Conservation (phyloP, 1,140 invertebrate genomes). For the Radopholus similis region DNA sequence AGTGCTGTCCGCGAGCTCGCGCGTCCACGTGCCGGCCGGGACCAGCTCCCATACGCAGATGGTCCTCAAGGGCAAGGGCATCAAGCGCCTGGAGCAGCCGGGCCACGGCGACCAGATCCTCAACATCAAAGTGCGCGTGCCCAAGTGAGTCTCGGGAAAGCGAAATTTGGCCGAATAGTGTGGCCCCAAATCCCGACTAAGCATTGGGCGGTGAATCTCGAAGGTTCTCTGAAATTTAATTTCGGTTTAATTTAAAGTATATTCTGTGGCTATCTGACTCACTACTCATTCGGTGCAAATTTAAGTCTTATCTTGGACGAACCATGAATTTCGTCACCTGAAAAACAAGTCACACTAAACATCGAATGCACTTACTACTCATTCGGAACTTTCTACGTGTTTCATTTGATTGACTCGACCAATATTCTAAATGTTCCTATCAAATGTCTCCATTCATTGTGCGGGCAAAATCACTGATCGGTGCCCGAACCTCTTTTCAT, state of each 20-base stretch:
- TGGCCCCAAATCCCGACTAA: no score
- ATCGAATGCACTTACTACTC: no score
- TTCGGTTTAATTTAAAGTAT: neutral
- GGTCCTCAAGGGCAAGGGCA: conserved; percentile 76
- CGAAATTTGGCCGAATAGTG: no score
- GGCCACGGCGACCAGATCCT: conserved; percentile 96
- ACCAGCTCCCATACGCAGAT: conserved; percentile 86
- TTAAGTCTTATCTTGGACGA: neutral
- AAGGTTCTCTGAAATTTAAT: neutral
- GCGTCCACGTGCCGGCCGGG: conserved; percentile 72
- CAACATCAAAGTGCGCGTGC: conserved; percentile 78
- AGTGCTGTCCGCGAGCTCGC: conserved; percentile 77
- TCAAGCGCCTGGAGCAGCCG: conserved; percentile 80
- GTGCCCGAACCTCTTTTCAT: neutral
- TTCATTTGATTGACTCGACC: neutral
- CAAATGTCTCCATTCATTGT: neutral
- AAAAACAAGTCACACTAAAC: no score
- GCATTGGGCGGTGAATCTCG: neutral
- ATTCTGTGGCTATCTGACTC: neutral
- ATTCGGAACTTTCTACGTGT: neutral
- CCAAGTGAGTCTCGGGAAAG: conserved; percentile 62
- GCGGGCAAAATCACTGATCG: neutral
- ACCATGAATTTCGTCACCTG: no score
- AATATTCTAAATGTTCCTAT: neutral
- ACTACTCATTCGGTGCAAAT: neutral